phyloP scores from a whole-genome alignment of 2,797 vertebrate species.

The Argyrosomus regius region DNA sequence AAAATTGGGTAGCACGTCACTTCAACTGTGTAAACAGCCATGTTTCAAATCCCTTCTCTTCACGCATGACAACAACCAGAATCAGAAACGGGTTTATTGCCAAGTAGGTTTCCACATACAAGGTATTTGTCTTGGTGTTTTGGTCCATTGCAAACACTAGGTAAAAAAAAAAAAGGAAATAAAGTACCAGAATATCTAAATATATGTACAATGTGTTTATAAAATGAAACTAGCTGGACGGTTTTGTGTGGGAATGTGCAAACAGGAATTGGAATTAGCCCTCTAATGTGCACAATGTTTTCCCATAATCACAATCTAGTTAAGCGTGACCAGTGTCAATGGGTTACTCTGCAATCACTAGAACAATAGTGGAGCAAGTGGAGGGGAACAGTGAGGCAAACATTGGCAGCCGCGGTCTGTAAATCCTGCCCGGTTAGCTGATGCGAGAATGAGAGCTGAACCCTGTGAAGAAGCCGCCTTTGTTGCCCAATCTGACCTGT shows the following conservation, averaged over 20 bases:
- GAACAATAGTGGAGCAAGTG: constrained; percentile 56
- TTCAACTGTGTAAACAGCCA: constrained; percentile 28
- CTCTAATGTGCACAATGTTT: constrained; percentile 53
- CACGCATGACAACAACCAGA: constrained; percentile 34
- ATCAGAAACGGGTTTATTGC: too few relatives aligned
- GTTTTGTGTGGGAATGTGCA: constrained; percentile 12
- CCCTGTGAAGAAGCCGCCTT: constrained; percentile 35
- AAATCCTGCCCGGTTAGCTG: constrained; percentile 48
- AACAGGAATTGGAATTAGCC: constrained; percentile 63
- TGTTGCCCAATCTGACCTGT: constrained; percentile 53
- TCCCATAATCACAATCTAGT: constrained; percentile 66
- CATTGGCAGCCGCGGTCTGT: constrained; percentile 41
- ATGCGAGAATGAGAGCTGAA: constrained; percentile 49
- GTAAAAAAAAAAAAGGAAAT: too few relatives aligned
- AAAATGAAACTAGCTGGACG: too few relatives aligned
- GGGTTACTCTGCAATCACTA: constrained; percentile 56
- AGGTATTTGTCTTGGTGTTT: too few relatives aligned
- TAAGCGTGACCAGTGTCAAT: constrained; percentile 70
- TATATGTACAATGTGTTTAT: too few relatives aligned
- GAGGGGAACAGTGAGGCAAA: constrained; percentile 52
- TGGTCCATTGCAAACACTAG: too few relatives aligned
- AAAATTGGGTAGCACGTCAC: constrained; percentile 38
- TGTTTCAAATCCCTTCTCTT: constrained; percentile 26
- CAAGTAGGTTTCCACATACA: too few relatives aligned
- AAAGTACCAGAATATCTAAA: too few relatives aligned